Conservation (phyloP, 92 coral and sea anemone species). For the Virgularia gustaviana region DNA sequence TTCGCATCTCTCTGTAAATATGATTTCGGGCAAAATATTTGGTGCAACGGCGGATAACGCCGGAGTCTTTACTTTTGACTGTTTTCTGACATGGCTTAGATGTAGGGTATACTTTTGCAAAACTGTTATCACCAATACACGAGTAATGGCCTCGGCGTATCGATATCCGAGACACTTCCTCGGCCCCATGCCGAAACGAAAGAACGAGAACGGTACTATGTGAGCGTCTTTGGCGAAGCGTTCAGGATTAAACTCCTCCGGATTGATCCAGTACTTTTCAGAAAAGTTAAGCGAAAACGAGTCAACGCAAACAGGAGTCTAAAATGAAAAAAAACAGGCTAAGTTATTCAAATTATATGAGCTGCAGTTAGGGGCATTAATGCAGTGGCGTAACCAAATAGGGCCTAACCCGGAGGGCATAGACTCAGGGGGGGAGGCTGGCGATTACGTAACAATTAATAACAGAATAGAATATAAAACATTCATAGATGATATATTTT, state of each 20-base stretch:
- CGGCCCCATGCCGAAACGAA: conserved; percentile 94
- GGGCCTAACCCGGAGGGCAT: no score
- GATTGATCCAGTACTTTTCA: conserved; percentile 70
- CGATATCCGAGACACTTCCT: conserved; percentile 87
- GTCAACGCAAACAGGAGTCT: conserved; percentile 90
- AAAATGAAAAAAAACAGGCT: not conserved
- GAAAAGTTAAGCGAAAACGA: conserved; percentile 75
- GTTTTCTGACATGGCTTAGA: conserved; percentile 42
- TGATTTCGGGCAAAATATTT: conserved; percentile 66
- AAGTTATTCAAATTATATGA: not conserved
- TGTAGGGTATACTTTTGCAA: conserved; percentile 58
- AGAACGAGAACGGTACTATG: conserved; percentile 67
- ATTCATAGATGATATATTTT: no score
- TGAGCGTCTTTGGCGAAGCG: conserved; percentile 64
- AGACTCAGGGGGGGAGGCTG: no score
- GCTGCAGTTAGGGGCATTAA: not conserved
- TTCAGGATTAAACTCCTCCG: conserved; percentile 70
- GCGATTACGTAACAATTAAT: no score
- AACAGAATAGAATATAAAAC: no score
- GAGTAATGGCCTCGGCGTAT: conserved; percentile 76
- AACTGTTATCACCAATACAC: conserved; percentile 64
- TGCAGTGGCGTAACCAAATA: not conserved
- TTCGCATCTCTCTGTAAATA: conserved; percentile 44
- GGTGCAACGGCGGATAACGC: conserved; percentile 82
- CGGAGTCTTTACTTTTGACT: conserved; percentile 52